These are phyloP conservation scores for Falco naumanni DNA, from an alignment of 2,797 vertebrate species.

Conservation along the genomic window DNA sequence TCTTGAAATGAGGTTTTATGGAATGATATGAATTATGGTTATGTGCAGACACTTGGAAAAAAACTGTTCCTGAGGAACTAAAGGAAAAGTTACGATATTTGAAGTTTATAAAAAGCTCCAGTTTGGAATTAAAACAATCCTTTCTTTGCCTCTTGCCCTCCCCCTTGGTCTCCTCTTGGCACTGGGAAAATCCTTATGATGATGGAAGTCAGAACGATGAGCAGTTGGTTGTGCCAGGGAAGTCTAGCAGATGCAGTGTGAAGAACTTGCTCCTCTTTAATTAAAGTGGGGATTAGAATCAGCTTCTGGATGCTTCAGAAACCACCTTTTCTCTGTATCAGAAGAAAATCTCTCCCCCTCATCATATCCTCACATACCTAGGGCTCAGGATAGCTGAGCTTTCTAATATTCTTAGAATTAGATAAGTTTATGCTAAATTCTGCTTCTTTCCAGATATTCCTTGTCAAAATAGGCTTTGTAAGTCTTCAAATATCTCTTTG, in stretches of 20 bases:
- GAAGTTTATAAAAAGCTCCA: conserved; percentile 42
- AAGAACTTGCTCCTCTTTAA: conserved; percentile 54
- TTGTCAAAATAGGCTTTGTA: conserved; percentile 15
- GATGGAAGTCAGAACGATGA: background rate
- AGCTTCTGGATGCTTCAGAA: conserved; percentile 18
- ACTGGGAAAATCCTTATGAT: background rate
- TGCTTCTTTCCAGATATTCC: background rate
- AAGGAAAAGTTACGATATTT: conserved; percentile 22
- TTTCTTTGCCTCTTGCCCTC: background rate
- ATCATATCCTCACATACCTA: background rate
- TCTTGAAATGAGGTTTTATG: conserved; percentile 51
- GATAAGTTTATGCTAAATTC: background rate
- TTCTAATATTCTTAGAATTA: background rate
- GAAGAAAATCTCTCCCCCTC: background rate
- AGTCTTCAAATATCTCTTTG: background rate
- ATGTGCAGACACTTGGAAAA: conserved; percentile 24
- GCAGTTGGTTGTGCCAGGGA: conserved; percentile 3
- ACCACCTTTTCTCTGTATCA: background rate
- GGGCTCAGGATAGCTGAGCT: background rate
- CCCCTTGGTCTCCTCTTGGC: conserved; percentile 26
- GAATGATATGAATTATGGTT: conserved; percentile 46
- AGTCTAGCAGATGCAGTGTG: conserved; percentile 20
- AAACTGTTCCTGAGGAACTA: background rate
- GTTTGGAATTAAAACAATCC: conserved; percentile 20
- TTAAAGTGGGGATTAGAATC: conserved; percentile 35